Conservation (phyloP, 1,140 invertebrate genomes). For the Drosophila elegans region DNA sequence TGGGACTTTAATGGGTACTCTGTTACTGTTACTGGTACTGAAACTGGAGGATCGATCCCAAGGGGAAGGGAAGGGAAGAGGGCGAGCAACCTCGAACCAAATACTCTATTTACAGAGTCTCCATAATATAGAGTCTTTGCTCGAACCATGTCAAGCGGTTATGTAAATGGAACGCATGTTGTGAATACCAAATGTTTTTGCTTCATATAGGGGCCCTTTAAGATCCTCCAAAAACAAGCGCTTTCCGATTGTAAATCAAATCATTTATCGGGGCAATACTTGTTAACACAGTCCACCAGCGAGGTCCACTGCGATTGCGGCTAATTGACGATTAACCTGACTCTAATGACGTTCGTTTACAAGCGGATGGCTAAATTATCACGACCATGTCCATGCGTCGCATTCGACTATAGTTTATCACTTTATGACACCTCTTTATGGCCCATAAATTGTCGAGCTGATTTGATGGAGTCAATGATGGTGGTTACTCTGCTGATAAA, state of each 20-base stretch:
- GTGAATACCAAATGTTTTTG: constrained; percentile 25
- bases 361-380: constrained; percentile 51
- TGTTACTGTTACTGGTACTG: background rate
- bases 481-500: constrained; percentile 44
- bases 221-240: constrained; percentile 15
- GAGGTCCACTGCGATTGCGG: constrained; percentile 43
- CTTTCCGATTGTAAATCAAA: constrained; percentile 61
- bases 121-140: no score
- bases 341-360: constrained; percentile 61
- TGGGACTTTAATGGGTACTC: background rate
- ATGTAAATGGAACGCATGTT: constrained; percentile 35
- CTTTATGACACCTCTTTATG: constrained; percentile 35
- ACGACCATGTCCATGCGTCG: constrained; percentile 29
- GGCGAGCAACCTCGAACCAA: constrained; percentile 12
- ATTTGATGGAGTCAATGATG: constrained; percentile 58
- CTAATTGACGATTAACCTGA: constrained; percentile 71
- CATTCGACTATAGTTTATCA: constrained; percentile 56
- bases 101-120: background rate
- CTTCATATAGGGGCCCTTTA: constrained; percentile 4
- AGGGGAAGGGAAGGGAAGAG: constrained; percentile 13
- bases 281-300: constrained; percentile 11
- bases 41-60: background rate
- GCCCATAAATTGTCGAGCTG: constrained; percentile 65
- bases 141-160: constrained; percentile 51
- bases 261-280: constrained; percentile 47